A percentile compares a stretch with the other conserved stretches of the same genome.
Conservation (phyloP, 2,888 invertebrate species). For the Idaea aversata region DNA sequence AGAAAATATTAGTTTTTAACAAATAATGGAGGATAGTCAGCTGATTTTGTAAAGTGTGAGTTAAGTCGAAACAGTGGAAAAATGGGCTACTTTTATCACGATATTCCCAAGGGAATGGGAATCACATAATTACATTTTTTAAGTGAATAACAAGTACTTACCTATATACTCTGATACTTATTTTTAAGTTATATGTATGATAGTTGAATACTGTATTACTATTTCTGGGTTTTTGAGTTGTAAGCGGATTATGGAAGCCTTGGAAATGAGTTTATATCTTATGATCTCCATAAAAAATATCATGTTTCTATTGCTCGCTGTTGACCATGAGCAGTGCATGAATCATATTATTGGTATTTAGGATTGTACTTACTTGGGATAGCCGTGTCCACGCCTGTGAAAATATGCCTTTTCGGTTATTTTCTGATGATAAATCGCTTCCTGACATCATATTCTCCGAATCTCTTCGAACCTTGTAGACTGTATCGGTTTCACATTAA, state of each 20-base stretch:
- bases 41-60: no score
- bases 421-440: constrained; percentile 83
- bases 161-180: background rate
- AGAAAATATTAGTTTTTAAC: background rate
- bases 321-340: background rate
- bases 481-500: constrained; percentile 15
- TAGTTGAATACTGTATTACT: background rate
- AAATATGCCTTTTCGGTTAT: constrained; percentile 81
- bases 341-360: constrained; percentile 10
- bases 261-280: background rate
- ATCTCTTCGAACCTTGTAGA: constrained; percentile 26
- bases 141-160: no score
- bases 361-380: constrained; percentile 79
- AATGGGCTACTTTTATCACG: no score
- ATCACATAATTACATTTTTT: no score
- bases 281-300: background rate
- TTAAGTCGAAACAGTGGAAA: no score
- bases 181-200: background rate
- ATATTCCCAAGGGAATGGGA: no score
- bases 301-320: background rate
- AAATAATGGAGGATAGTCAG: background rate
- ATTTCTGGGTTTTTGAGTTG: background rate
- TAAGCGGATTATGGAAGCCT: constrained; percentile 13
- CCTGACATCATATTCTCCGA: constrained; percentile 82
- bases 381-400: constrained; percentile 84